Conservation (phyloP, 2,113 vertebrate species). For the Steatornis caripensis region DNA sequence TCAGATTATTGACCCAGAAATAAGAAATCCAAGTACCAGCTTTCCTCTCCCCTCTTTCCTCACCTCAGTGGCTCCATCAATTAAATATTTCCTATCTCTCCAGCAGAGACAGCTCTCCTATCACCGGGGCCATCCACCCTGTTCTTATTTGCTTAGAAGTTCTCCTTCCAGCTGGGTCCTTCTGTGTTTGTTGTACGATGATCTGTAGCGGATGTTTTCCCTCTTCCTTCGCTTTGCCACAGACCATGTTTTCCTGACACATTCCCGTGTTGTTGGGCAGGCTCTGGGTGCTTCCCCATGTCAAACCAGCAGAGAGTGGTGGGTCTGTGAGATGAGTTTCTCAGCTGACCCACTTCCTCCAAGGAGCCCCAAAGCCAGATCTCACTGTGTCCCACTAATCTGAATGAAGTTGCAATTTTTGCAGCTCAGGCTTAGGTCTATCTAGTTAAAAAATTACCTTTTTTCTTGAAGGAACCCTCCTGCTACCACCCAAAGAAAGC, state of each 20-base stretch:
- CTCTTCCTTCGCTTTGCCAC: background rate
- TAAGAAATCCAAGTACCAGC: slow-evolving; percentile 18
- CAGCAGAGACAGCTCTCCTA: background rate
- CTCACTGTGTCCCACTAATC: background rate
- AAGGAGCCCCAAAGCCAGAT: background rate
- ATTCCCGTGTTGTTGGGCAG: background rate
- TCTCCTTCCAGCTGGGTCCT: background rate
- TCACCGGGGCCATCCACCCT: background rate
- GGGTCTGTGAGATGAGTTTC: background rate
- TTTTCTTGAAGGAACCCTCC: background rate
- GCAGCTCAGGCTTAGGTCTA: background rate
- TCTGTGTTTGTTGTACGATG: background rate
- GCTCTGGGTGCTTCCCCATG: background rate
- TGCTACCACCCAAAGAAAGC: background rate
- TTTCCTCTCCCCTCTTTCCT: background rate
- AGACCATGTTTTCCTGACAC: background rate
- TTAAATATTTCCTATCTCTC: slow-evolving; percentile 5
- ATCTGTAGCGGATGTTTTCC: background rate
- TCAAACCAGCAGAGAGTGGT: background rate
- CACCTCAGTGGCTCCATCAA: slow-evolving; percentile 15
- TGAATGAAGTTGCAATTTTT: background rate
- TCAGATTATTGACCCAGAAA: slow-evolving; percentile 28
- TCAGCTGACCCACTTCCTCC: background rate
- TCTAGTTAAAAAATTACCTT: background rate
- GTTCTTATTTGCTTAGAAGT: background rate